phyloP scores from a whole-genome alignment of 2,888 invertebrate genomes.

The Pseudoips prasinana region DNA sequence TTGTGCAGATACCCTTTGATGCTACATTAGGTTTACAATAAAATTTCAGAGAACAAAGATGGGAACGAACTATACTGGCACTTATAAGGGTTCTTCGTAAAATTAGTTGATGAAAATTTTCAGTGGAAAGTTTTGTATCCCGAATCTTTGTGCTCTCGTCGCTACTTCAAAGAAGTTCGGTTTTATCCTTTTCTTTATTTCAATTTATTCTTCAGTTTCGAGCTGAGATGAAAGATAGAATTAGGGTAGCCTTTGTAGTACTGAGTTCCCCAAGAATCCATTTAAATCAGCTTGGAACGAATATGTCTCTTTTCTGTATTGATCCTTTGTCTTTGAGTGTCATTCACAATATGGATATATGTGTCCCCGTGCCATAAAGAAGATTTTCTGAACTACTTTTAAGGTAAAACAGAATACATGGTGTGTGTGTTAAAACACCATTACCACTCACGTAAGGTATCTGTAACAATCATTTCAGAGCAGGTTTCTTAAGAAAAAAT shows the following conservation, averaged over 20 bases:
- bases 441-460: too few relatives aligned
- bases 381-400: too few relatives aligned
- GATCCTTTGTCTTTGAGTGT: too few relatives aligned
- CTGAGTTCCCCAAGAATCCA: slow-evolving; percentile 13
- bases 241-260: slow-evolving; percentile 23
- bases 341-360: too few relatives aligned
- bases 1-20: slow-evolving; percentile 14
- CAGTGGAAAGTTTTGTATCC: slow-evolving; percentile 22
- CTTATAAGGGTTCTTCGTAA: slow-evolving; percentile 22
- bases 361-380: too few relatives aligned
- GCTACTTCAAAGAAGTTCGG: slow-evolving; percentile 29
- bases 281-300: slow-evolving; percentile 15
- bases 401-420: too few relatives aligned
- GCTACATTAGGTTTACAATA: slow-evolving; percentile 11
- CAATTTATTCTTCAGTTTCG: slow-evolving; percentile 27
- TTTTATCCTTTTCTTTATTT: slow-evolving; percentile 34
- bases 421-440: too few relatives aligned
- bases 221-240: slow-evolving; percentile 22
- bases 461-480: too few relatives aligned
- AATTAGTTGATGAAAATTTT: slow-evolving; percentile 31
- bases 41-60: slow-evolving; percentile 28
- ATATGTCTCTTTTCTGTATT: slow-evolving; percentile 16
- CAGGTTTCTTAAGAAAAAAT: too few relatives aligned
- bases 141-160: slow-evolving; percentile 15
- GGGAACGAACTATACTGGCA: slow-evolving; percentile 19